Percentiles rank a stretch among this genome's conserved stretches.
Conservation (phyloP, 2,797 vertebrate species). For the Rhinophrynus dorsalis region DNA sequence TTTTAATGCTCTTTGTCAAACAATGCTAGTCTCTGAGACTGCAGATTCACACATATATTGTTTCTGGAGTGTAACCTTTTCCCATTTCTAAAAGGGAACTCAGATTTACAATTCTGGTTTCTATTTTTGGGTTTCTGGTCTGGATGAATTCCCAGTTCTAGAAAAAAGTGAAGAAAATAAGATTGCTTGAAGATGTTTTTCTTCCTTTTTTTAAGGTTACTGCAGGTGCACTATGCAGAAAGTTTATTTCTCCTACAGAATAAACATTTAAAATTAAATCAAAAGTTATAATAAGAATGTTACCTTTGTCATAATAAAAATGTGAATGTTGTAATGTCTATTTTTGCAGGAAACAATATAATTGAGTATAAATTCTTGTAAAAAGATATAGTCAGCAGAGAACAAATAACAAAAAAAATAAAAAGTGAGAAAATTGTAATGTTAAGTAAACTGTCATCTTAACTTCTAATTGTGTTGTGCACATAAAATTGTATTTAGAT, state of each 20-base stretch:
- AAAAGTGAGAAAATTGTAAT: no score
- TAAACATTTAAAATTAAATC: no score
- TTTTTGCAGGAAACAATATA: no score
- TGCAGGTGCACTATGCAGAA: conserved; percentile 23
- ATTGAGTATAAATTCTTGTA: no score
- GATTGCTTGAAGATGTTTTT: conserved; percentile 5
- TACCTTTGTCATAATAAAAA: no score
- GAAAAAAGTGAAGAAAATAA: conserved; percentile 16
- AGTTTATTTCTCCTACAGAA: conserved; percentile 4
- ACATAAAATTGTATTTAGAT: no score
- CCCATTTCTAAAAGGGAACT: conserved; percentile 22
- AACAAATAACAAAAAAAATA: no score
- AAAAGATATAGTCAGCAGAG: no score
- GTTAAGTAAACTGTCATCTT: no score
- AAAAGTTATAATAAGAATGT: no score
- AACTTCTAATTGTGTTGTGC: no score
- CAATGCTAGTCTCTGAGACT: neutral
- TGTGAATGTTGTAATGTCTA: no score
- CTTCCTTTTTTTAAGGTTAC: neutral
- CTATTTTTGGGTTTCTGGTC: conserved; percentile 23
- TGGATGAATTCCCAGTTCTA: conserved; percentile 39
- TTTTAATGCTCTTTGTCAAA: neutral
- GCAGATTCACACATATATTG: neutral
- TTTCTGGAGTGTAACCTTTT: conserved; percentile 20
- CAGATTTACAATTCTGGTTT: conserved; percentile 37